Conservation (phyloP, 37 sponge, comb jelly and placozoan species). For the Ephydatia muelleri region DNA sequence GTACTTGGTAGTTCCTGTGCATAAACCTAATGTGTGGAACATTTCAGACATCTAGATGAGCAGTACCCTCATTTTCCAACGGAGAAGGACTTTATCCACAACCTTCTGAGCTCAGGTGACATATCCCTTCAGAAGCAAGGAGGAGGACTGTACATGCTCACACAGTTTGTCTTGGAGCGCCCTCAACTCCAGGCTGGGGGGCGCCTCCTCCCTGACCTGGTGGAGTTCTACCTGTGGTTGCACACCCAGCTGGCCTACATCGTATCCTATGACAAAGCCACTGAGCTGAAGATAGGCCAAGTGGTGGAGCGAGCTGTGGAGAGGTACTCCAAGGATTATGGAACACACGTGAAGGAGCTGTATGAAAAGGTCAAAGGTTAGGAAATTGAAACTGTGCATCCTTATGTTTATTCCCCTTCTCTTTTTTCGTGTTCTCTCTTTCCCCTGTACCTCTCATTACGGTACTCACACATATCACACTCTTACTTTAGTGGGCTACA, state of each 20-base stretch:
- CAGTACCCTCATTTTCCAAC: conserved; percentile 60
- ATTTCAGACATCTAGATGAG: conserved; percentile 35
- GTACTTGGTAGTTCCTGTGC: too few relatives aligned
- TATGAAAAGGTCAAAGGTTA: conserved; percentile 50
- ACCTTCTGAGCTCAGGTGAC: conserved; percentile 32
- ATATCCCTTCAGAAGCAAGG: conserved; percentile 13
- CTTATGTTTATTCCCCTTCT: not conserved
- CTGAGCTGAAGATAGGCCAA: conserved; percentile 37
- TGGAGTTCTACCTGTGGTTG: conserved; percentile 86
- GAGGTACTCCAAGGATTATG: conserved; percentile 40
- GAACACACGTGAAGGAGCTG: conserved; percentile 25
- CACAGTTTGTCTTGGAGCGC: conserved; percentile 52
- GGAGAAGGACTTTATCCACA: conserved; percentile 38
- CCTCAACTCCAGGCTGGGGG: conserved; percentile 51
- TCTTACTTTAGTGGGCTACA: conserved; percentile 62
- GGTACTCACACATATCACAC: not conserved
- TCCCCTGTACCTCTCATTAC: too few relatives aligned
- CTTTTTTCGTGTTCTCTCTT: not conserved
- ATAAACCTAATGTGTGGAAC: too few relatives aligned
- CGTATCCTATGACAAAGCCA: conserved; percentile 60
- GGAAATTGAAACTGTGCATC: not conserved
- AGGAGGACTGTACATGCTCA: conserved; percentile 24
- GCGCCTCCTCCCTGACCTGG: conserved; percentile 72
- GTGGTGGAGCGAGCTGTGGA: conserved; percentile 30
- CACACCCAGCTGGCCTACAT: conserved; percentile 71